phyloP scores from a whole-genome alignment of 2,113 vertebrate species.

The Aegithalos caudatus region DNA sequence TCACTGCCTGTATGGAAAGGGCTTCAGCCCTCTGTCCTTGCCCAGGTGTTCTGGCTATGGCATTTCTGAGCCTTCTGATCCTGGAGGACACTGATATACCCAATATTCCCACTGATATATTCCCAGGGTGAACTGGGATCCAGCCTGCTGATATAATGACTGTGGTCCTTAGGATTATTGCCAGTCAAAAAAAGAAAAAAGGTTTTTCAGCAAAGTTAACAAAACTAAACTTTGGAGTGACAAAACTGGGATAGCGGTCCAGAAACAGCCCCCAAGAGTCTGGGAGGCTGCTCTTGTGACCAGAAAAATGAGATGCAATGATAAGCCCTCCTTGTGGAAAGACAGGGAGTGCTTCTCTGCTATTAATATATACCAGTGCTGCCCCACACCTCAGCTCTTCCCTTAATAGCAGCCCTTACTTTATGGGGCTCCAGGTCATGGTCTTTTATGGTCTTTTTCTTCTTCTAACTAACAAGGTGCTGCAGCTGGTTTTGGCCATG shows the following conservation, averaged over 20 bases:
- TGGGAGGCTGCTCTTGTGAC: background rate
- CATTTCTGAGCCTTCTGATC: background rate
- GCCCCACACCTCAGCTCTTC: background rate
- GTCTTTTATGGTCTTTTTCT: background rate
- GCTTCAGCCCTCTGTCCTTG: background rate
- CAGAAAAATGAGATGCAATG: background rate
- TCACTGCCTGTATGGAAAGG: background rate
- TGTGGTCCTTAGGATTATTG: background rate
- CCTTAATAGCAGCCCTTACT: background rate
- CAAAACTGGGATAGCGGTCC: background rate
- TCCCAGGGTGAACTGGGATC: background rate
- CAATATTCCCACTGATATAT: too few relatives aligned
- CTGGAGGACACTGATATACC: background rate
- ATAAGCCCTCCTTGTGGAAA: background rate
- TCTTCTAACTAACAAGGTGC: background rate
- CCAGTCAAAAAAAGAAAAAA: too few relatives aligned
- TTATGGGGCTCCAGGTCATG: fast-evolving
- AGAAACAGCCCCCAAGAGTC: background rate
- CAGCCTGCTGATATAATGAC: background rate
- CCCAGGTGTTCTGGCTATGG: background rate
- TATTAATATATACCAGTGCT: background rate
- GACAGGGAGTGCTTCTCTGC: background rate
- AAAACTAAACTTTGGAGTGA: background rate
- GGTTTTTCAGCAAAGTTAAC: background rate
- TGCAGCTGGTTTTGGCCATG: background rate